phyloP scores from a whole-genome alignment of 64 coral and sea anemone genomes.

The Stichodactyla helianthus region DNA sequence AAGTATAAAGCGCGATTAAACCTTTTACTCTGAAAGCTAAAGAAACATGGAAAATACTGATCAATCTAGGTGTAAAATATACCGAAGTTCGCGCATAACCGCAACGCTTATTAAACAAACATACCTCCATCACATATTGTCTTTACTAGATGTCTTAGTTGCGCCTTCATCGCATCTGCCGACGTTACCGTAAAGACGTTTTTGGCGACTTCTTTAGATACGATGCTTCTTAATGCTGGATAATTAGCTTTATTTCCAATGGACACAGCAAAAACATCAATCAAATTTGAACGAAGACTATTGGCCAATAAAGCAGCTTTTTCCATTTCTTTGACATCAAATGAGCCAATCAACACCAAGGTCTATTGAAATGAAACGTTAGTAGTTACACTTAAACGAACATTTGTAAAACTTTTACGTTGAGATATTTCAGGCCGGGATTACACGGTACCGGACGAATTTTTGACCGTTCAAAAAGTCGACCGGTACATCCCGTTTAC shows the following conservation, averaged over 20 bases:
- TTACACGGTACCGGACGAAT: too few relatives aligned
- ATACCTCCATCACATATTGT: constrained; percentile 7
- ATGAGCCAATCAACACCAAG: constrained; percentile 5
- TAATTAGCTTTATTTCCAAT: constrained; percentile 11
- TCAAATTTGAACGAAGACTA: not conserved
- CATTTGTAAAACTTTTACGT: too few relatives aligned
- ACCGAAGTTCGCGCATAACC: not conserved
- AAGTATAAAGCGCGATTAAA: too few relatives aligned
- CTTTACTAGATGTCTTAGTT: not conserved
- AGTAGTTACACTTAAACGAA: too few relatives aligned
- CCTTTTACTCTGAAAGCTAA: too few relatives aligned
- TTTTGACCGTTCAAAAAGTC: too few relatives aligned
- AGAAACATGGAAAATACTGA: not conserved
- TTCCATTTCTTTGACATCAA: not conserved
- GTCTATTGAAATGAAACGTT: not conserved
- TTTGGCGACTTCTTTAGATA: not conserved
- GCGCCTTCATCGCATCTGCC: constrained; percentile 3
- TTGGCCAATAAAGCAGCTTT: not conserved
- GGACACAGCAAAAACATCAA: constrained; percentile 15
- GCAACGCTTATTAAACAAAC: not conserved
- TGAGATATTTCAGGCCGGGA: too few relatives aligned
- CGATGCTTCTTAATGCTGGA: not conserved
- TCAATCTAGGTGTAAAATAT: not conserved
- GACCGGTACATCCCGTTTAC: too few relatives aligned
- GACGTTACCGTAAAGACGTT: constrained; percentile 19